Percentiles rank a stretch among this genome's conserved stretches.
phyloP scores from a whole-genome alignment of 2,888 invertebrate genomes.

The Morpho achilles region DNA sequence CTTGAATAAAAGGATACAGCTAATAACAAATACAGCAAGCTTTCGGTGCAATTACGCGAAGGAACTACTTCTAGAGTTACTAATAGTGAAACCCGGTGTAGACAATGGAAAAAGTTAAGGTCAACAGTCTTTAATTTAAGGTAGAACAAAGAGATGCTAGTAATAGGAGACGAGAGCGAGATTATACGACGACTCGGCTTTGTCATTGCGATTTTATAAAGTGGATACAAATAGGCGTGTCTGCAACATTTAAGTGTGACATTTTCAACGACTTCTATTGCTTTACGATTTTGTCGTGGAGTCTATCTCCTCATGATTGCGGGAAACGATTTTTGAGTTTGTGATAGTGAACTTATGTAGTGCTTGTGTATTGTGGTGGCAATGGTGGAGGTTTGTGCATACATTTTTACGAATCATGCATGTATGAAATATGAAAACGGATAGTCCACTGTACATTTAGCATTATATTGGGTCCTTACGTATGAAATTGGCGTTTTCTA shows the following conservation, averaged over 20 bases:
- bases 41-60: constrained; percentile 24
- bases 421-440: no score
- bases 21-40: constrained; percentile 25
- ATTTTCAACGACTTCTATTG: neutral
- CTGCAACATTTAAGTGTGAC: neutral
- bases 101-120: constrained; percentile 54
- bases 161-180: constrained; percentile 58
- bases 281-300: no score
- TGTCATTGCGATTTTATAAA: constrained; percentile 40
- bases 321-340: no score
- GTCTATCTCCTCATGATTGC: no score
- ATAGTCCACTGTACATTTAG: no score
- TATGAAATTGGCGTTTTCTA: no score
- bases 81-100: constrained; percentile 38
- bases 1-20: constrained; percentile 22
- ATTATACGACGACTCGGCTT: constrained; percentile 49
- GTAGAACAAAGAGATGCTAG: constrained; percentile 62
- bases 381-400: no score
- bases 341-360: no score
- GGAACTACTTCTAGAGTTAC: constrained; percentile 40
- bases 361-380: no score
- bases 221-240: constrained; percentile 25
- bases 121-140: constrained; percentile 69
- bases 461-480: no score
- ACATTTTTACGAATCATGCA: no score